Conservation (phyloP, 2,113 vertebrate genomes). For the Toxotes jaculatrix region DNA sequence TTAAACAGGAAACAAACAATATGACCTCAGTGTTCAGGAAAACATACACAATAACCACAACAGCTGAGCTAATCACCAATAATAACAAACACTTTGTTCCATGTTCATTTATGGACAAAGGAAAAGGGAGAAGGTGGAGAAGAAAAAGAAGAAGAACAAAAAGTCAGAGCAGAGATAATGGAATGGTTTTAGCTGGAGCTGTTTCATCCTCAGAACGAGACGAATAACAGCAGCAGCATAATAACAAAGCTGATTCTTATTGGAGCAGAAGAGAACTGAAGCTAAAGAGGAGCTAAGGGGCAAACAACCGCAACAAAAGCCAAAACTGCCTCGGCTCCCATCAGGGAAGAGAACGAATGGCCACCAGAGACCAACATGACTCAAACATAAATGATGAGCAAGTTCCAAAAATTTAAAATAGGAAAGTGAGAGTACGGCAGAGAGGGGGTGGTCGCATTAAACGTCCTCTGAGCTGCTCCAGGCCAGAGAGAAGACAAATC, state of each 20-base stretch:
- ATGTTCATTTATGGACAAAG: not conserved
- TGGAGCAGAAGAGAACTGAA: not conserved
- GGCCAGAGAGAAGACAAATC: no score
- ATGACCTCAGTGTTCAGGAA: not conserved
- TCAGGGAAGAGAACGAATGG: no score
- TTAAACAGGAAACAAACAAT: conserved; percentile 5
- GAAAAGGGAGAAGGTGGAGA: no score
- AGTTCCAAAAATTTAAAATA: no score
- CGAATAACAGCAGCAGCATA: not conserved
- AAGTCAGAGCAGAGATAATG: not conserved
- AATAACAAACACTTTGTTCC: not conserved
- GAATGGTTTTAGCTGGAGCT: not conserved
- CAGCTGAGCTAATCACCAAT: not conserved
- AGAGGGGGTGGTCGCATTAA: no score
- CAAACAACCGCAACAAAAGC: no score
- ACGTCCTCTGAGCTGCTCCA: no score
- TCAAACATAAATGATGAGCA: no score
- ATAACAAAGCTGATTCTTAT: not conserved
- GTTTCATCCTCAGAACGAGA: not conserved
- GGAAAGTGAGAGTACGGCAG: no score
- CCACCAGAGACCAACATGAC: no score
- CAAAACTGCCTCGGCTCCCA: no score
- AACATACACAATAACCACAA: not conserved
- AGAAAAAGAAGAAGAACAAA: not conserved
- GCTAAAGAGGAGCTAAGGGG: not conserved